phyloP scores from a whole-genome alignment of 2,797 vertebrate genomes.

The Catostomus latipinnis region DNA sequence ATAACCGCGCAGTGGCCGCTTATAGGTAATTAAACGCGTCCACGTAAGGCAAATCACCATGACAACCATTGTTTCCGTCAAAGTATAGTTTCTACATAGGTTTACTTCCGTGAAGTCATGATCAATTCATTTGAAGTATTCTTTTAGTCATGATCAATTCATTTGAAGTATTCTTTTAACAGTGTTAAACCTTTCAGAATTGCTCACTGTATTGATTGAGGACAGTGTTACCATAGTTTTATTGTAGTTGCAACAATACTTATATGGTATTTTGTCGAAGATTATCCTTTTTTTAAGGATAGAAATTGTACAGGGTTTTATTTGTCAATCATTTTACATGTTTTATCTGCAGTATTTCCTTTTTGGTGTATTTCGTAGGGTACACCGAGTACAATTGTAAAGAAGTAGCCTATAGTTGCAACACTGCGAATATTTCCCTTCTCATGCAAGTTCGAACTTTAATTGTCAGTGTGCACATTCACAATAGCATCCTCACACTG shows the following conservation, averaged over 20 bases:
- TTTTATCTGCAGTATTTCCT: too few relatives aligned
- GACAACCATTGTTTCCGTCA: background rate
- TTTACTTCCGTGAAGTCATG: background rate
- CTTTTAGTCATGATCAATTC: background rate
- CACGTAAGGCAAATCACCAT: background rate
- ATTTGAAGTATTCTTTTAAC: background rate
- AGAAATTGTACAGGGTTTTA: background rate
- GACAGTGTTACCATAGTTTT: background rate
- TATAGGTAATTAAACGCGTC: slow-evolving; percentile 79
- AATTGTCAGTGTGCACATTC: too few relatives aligned
- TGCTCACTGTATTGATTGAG: background rate
- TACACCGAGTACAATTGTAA: too few relatives aligned
- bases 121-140: background rate
- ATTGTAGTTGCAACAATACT: background rate
- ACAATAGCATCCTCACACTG: too few relatives aligned
- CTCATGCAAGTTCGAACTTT: too few relatives aligned
- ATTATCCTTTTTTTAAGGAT: slow-evolving; percentile 12
- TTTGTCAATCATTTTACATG: too few relatives aligned
- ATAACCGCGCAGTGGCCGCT: slow-evolving; percentile 90
- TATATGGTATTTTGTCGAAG: background rate
- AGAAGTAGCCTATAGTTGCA: too few relatives aligned
- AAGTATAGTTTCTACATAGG: background rate
- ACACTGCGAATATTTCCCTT: too few relatives aligned
- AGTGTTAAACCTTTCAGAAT: background rate
- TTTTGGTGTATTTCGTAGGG: too few relatives aligned